These are phyloP conservation scores for Sebastes iracundus DNA, from an alignment of 2,797 vertebrate genomes.

Conservation along the genomic window DNA sequence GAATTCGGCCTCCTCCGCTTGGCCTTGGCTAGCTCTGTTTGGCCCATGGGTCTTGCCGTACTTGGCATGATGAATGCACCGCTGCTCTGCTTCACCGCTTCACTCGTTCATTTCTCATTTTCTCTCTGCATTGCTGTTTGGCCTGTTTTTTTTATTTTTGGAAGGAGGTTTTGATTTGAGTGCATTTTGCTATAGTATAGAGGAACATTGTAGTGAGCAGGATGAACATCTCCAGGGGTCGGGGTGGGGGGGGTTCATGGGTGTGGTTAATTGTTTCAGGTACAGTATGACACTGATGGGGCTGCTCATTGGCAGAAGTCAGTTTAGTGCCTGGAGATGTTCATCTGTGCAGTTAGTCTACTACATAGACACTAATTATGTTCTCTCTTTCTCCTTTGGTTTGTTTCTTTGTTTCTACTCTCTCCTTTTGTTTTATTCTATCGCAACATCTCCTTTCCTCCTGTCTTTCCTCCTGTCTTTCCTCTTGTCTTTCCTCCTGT, in stretches of 20 bases:
- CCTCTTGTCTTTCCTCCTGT: too few species aligned
- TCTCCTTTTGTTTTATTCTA: background rate
- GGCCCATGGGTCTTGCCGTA: conserved; percentile 54
- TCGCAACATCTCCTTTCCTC: background rate
- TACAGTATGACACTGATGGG: background rate
- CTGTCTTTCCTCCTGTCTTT: too few species aligned
- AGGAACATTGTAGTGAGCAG: background rate
- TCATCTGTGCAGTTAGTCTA: conserved; percentile 23
- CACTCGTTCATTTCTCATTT: conserved; percentile 46
- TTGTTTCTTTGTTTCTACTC: background rate
- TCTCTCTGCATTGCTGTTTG: conserved; percentile 57
- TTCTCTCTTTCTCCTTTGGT: conserved; percentile 14
- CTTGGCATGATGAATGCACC: conserved; percentile 65
- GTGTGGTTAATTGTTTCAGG: conserved; percentile 1
- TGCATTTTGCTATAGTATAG: conserved; percentile 61
- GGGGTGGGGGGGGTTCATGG: background rate
- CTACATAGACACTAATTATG: conserved; percentile 23
- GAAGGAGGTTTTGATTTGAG: background rate
- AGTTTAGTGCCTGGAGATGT: conserved; percentile 52
- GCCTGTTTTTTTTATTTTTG: conserved; percentile 43
- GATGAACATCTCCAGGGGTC: conserved; percentile 54
- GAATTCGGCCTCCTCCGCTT: conserved; percentile 62
- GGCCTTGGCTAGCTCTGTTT: conserved; percentile 65
- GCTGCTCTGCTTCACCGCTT: conserved; percentile 62
- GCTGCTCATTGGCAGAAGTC: background rate